Percentiles rank a stretch among this genome's conserved stretches.
phyloP scores from a whole-genome alignment of 2,888 invertebrate genomes.

The Eupithecia tripunctaria region DNA sequence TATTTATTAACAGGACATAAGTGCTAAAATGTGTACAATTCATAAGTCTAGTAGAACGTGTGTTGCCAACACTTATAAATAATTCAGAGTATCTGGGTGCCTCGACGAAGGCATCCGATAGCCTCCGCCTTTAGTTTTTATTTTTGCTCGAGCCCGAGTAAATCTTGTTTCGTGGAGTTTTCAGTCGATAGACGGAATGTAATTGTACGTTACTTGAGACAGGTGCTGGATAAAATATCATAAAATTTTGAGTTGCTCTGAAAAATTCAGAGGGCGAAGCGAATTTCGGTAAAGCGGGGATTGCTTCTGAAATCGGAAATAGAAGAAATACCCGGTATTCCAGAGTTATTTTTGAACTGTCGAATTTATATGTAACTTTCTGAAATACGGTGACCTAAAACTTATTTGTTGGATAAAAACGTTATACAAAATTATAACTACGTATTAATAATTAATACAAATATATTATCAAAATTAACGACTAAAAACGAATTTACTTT shows the following conservation, averaged over 20 bases:
- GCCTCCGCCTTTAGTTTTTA: slow-evolving; percentile 34
- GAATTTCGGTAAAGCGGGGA: slow-evolving; percentile 17
- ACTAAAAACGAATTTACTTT: not conserved
- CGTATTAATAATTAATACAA: too few relatives aligned
- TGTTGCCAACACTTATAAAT: slow-evolving; percentile 70
- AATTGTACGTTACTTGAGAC: slow-evolving; percentile 42
- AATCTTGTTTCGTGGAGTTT: slow-evolving; percentile 44
- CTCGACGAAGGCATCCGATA: slow-evolving; percentile 35
- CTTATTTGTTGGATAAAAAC: not conserved
- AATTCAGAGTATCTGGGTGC: slow-evolving; percentile 63
- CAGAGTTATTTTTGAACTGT: not conserved
- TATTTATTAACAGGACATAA: slow-evolving; percentile 83
- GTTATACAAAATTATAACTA: not conserved
- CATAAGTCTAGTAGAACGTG: slow-evolving; percentile 74
- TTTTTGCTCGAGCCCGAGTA: slow-evolving; percentile 35
- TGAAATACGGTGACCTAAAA: not conserved
- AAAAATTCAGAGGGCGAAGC: slow-evolving; percentile 30
- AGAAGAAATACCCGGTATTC: slow-evolving; percentile 8
- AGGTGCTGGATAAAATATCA: slow-evolving; percentile 40
- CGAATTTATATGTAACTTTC: not conserved
- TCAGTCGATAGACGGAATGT: slow-evolving; percentile 43
- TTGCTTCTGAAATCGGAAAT: slow-evolving; percentile 18
- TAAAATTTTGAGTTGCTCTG: slow-evolving; percentile 32
- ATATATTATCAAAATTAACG: too few relatives aligned
- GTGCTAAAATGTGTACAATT: slow-evolving; percentile 82